Conservation (phyloP, 1,140 invertebrate genomes). For the Latrodectus geometricus region DNA sequence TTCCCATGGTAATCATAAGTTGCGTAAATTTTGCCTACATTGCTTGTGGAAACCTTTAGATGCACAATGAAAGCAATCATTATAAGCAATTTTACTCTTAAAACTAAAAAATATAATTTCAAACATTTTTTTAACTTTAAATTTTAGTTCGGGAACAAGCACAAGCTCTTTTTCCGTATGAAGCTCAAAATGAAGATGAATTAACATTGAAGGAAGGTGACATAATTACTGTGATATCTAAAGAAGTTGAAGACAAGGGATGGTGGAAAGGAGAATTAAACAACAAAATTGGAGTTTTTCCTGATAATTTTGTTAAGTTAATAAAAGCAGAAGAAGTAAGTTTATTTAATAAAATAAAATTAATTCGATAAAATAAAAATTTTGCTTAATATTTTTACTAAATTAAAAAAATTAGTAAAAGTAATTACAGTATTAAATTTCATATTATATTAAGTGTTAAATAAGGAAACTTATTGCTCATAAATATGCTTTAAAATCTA, state of each 20-base stretch:
- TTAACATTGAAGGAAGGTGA: slow-evolving; percentile 89
- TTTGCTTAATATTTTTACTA: background rate
- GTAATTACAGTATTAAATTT: no score
- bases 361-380: background rate
- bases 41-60: no score
- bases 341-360: slow-evolving; percentile 17
- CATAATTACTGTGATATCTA: slow-evolving; percentile 86
- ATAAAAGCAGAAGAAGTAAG: slow-evolving; percentile 67
- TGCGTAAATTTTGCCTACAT: no score
- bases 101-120: no score
- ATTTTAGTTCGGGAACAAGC: slow-evolving; percentile 78
- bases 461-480: no score
- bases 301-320: slow-evolving; percentile 94
- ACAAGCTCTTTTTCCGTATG: slow-evolving; percentile 88
- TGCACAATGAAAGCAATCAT: no score
- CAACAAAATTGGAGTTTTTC: slow-evolving; percentile 91
- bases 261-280: slow-evolving; percentile 97
- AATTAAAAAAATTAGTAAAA: no score
- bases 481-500: no score
- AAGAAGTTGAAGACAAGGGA: slow-evolving; percentile 90
- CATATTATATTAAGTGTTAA: no score
- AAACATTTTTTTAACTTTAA: background rate
- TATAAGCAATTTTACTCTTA: no score
- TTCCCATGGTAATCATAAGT: no score
- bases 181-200: slow-evolving; percentile 93